Percentiles rank a stretch among this genome's conserved stretches.
phyloP scores from a whole-genome alignment of 2,797 vertebrate genomes.

The Enteromius paludinosus region DNA sequence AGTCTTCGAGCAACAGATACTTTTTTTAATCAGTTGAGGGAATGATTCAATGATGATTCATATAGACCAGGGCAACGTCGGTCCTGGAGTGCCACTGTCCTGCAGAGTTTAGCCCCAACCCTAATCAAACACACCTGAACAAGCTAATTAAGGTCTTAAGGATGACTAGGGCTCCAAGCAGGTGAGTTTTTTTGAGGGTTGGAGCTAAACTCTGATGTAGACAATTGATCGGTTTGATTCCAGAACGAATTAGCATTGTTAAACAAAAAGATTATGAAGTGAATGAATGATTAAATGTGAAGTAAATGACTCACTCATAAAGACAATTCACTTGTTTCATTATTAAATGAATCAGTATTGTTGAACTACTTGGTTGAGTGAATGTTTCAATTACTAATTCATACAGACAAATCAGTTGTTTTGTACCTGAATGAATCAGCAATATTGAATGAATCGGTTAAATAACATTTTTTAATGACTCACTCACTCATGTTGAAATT shows the following conservation, averaged over 20 bases:
- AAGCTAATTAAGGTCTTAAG: no score
- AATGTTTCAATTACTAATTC: not conserved
- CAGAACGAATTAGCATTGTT: not conserved
- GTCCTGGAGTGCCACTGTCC: no score
- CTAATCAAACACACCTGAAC: no score
- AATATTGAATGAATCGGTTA: not conserved
- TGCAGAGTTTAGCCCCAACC: no score
- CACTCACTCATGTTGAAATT: not conserved
- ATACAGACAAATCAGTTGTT: not conserved
- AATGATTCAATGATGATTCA: not conserved
- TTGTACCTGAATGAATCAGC: not conserved
- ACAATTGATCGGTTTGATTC: not conserved
- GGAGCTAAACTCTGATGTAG: no score
- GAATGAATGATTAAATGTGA: not conserved
- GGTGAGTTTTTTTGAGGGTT: no score
- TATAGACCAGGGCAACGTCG: no score
- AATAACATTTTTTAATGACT: not conserved
- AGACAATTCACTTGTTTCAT: not conserved
- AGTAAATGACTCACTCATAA: not conserved
- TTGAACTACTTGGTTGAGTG: not conserved
- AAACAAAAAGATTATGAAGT: constrained; percentile 4
- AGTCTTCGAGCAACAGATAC: not conserved
- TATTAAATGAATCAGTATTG: not conserved
- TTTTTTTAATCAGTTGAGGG: not conserved
- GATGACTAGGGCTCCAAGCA: no score